Percentiles rank a stretch among this genome's conserved stretches.
These are phyloP conservation scores for Volucella inflata DNA, from an alignment of 2,888 invertebrate genomes.

Conservation along the genomic window DNA sequence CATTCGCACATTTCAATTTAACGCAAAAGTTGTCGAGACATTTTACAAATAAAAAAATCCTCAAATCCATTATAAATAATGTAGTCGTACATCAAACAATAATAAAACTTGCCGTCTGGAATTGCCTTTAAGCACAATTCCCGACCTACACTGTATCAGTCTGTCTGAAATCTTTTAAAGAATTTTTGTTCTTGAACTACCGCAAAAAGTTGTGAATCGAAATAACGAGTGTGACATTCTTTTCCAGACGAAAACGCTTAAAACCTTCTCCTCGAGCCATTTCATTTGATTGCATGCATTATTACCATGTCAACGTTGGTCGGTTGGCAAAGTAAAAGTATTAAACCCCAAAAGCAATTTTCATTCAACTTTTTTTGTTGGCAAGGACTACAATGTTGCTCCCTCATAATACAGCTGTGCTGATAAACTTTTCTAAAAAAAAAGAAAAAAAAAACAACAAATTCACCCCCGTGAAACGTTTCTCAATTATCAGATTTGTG, in stretches of 20 bases:
- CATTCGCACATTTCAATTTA: no score
- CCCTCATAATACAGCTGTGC: constrained; percentile 7
- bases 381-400: constrained; percentile 9
- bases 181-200: background rate
- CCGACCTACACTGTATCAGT: no score
- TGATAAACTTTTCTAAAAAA: constrained; percentile 46
- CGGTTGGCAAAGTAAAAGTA: background rate
- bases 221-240: constrained; percentile 19
- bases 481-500: constrained; percentile 66
- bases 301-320: constrained; percentile 35
- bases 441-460: constrained; percentile 18
- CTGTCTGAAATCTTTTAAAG: no score
- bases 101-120: no score
- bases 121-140: no score
- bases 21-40: no score
- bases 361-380: constrained; percentile 43
- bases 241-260: constrained; percentile 34
- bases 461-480: constrained; percentile 18
- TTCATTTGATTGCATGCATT: constrained; percentile 60
- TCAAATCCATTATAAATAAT: no score
- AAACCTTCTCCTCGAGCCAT: constrained; percentile 52
- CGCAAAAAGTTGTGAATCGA: constrained; percentile 4
- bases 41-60: no score
- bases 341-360: constrained; percentile 31
- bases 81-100: no score